Percentiles rank a stretch among this genome's conserved stretches.
These are phyloP conservation scores for Antheraea yamamai DNA, from an alignment of 2,888 invertebrate species.

Conservation along the genomic window DNA sequence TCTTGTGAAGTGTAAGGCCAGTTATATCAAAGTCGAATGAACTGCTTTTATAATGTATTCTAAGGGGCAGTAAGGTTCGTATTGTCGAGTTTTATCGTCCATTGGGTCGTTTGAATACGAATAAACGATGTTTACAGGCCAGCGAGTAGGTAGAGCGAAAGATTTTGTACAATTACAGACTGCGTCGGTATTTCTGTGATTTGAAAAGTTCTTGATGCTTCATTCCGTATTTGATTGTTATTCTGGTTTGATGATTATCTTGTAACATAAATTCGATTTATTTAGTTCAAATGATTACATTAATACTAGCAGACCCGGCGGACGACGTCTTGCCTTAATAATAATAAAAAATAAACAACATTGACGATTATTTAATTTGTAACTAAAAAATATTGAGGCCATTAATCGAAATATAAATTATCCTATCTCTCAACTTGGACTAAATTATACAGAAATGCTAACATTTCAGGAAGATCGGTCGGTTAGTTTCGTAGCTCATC, in stretches of 20 bases:
- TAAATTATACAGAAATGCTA: no score
- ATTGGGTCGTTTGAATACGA: slow-evolving; percentile 8
- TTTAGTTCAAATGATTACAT: no score
- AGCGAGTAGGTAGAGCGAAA: slow-evolving; percentile 8
- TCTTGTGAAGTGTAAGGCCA: not conserved
- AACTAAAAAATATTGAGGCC: no score
- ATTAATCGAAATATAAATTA: no score
- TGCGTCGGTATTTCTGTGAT: not conserved
- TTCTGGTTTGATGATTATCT: not conserved
- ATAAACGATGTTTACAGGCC: slow-evolving; percentile 5
- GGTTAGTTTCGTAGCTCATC: no score
- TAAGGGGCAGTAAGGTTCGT: not conserved
- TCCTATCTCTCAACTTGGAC: no score
- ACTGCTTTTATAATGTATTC: not conserved
- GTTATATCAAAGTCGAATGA: not conserved
- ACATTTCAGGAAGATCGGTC: no score
- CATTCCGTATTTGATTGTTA: not conserved
- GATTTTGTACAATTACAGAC: not conserved
- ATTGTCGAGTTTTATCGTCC: slow-evolving; percentile 21
- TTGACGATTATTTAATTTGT: no score
- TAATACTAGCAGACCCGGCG: no score
- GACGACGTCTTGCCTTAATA: no score
- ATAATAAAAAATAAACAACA: no score
- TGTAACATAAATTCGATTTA: not conserved
- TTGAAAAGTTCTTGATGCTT: not conserved